A percentile compares a stretch with the other conserved stretches of the same genome.
phyloP scores from a whole-genome alignment of 2,888 invertebrate species.

The Coronaproctus castanopsis region DNA sequence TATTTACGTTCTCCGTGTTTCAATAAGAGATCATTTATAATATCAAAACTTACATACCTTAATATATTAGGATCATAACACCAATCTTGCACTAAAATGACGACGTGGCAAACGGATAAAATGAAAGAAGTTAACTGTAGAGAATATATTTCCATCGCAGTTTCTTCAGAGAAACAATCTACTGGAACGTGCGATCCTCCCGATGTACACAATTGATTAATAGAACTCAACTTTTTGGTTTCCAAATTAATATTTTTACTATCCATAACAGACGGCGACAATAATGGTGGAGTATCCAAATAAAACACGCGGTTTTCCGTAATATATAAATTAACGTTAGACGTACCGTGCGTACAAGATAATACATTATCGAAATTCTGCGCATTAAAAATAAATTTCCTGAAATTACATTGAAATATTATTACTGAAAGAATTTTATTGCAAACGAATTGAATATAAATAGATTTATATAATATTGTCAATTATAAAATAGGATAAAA shows the following conservation, averaged over 20 bases:
- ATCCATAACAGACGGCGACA: conserved; percentile 34
- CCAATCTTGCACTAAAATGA: conserved; percentile 76
- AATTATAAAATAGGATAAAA: background rate
- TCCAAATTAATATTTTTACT: conserved; percentile 8
- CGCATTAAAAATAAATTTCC: conserved; percentile 9
- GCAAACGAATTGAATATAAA: too few relatives aligned
- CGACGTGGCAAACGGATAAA: conserved; percentile 72
- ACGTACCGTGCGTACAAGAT: conserved; percentile 37
- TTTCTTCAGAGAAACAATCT: conserved; percentile 40
- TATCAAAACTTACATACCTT: conserved; percentile 40
- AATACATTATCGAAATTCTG: conserved; percentile 9
- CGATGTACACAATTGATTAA: background rate
- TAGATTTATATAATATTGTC: background rate
- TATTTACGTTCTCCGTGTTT: too few relatives aligned
- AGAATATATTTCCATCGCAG: conserved; percentile 43
- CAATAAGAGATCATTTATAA: too few relatives aligned
- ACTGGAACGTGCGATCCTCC: conserved; percentile 22
- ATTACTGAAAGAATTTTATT: too few relatives aligned
- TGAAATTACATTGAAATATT: too few relatives aligned
- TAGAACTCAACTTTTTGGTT: conserved; percentile 5
- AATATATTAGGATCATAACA: conserved; percentile 62
- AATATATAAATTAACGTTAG: conserved; percentile 51
- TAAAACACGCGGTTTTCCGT: conserved; percentile 57
- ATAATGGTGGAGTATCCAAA: conserved; percentile 65
- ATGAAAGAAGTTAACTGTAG: conserved; percentile 64